Evolutionary conservation across 2,888 invertebrate genomes (phyloP), one percentile per base, ranked within the genome.

Genomic region (Chirona hameri): DNA sequence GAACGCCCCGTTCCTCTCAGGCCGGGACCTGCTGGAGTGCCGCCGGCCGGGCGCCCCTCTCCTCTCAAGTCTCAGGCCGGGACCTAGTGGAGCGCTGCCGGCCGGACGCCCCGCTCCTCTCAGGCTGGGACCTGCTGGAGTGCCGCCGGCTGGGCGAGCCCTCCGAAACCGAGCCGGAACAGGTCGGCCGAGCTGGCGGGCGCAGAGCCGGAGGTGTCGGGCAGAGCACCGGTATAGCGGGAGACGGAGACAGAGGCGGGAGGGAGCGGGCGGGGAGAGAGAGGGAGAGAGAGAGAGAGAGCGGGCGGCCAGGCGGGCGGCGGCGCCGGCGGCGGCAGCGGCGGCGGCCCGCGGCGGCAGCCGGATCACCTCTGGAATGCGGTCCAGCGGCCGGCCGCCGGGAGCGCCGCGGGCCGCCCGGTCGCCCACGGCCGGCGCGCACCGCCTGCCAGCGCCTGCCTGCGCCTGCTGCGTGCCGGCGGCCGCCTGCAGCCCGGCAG

Each of bases 321-420:
- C 27, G 65, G 65, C 65, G n/a, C 12, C 65, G 65, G n/a, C 65
- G 65, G n/a, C 65, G 65, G 65, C 65, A 27, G 65, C 65, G 65
- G 60, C 60, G 24, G n/a, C 24, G 65, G n/a, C 65, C 65, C 9
- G 65, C 76, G 76, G 39, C 76, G 76, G 39, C 39, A 12, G 52
- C 39, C 27, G 21, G 39, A 76, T 76, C 76, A 76, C 76, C 76
- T 39, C 76, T 76, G 76, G 76, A 76, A 76, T 76, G 76, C 39
- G 46, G 76, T 46, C 39, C 76, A 46, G 46, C 82, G 81, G 79
- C 52, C 83, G 65, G 80, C 60, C 29, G 69, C n/a, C 60, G 80
- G 60, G 21, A 69, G 31, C 15, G 81, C 69, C 81, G 81, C 76
- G 39, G 83, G 81, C 84, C 92, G 89, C 91, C 91, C 85, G 91